Conservation (phyloP, 2,797 vertebrate genomes). For the Remorina albescens region DNA sequence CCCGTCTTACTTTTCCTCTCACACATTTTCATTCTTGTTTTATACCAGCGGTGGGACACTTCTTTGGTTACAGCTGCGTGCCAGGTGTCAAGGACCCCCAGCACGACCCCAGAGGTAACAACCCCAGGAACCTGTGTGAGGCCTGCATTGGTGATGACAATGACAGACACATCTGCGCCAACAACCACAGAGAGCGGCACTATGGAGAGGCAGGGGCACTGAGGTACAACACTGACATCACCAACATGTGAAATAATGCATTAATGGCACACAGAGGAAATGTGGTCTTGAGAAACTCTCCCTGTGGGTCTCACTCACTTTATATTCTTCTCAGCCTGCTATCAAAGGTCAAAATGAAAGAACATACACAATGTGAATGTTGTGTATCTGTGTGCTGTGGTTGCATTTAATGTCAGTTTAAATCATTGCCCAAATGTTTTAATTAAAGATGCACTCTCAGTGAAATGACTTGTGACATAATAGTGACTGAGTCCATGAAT, state of each 20-base stretch:
- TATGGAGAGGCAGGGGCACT: conserved; percentile 86
- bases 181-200: conserved; percentile 84
- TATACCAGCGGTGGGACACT: conserved; percentile 83
- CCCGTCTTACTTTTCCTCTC: neutral
- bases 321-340: conserved; percentile 2
- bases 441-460: too few species aligned
- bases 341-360: neutral
- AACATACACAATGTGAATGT: conserved; percentile 3
- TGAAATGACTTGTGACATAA: conserved; percentile 17
- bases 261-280: conserved; percentile 20
- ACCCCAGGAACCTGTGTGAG: conserved; percentile 88
- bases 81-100: conserved; percentile 84
- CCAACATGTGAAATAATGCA: conserved; percentile 13
- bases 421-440: too few species aligned
- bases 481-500: conserved; percentile 34
- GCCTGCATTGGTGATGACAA: conserved; percentile 88
- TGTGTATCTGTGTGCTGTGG: too few species aligned
- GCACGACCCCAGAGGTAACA: conserved; percentile 86
- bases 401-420: too few species aligned
- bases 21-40: conserved; percentile 5
- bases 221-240: conserved; percentile 72
- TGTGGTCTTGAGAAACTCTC: neutral
- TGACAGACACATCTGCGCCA: conserved; percentile 86
- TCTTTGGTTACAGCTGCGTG: conserved; percentile 89
- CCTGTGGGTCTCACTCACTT: conserved; percentile 8